Evolutionary conservation across 2,888 invertebrate genomes (phyloP).

Genomic region (Podabrus alpinus): DNA sequence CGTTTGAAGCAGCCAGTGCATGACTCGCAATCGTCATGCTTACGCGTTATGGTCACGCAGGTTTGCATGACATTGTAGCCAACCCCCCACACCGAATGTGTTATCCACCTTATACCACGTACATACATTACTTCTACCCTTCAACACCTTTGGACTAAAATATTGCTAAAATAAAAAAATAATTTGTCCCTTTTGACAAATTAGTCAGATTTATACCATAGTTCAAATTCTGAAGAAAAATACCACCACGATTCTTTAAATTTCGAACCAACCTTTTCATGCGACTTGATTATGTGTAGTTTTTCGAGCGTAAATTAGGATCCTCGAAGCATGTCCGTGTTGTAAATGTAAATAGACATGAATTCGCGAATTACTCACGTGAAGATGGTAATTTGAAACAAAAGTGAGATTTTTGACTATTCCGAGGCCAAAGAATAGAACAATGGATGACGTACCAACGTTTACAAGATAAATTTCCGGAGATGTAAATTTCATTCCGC

Average conservation of each 20-base stretch:
- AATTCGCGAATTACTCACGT: constrained; percentile 41
- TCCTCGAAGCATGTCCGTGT: constrained; percentile 31
- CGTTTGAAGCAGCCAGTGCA: constrained; percentile 33
- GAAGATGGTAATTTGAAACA: constrained; percentile 26
- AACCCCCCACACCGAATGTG: neutral
- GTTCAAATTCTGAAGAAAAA: neutral
- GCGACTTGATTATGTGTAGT: constrained; percentile 10
- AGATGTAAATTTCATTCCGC: neutral
- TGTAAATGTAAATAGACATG: constrained; percentile 35
- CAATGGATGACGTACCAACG: neutral
- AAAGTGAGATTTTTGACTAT: constrained; percentile 28
- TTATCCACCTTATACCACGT: neutral
- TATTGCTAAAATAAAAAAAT: neutral
- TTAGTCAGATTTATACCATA: neutral
- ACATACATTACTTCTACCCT: neutral
- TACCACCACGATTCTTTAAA: neutral
- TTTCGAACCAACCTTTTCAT: neutral
- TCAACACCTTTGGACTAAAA: neutral
- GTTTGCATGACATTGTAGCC: constrained; percentile 24
- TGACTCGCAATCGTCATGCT: constrained; percentile 33
- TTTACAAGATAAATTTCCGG: constrained; percentile 2
- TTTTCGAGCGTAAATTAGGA: constrained; percentile 35
- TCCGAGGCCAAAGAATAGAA: constrained; percentile 30
- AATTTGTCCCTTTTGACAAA: neutral
- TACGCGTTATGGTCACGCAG: constrained; percentile 31